These are phyloP conservation scores for Brachionus sp. DNA, from an alignment of 1,140 invertebrate genomes.

Conservation along the genomic window DNA sequence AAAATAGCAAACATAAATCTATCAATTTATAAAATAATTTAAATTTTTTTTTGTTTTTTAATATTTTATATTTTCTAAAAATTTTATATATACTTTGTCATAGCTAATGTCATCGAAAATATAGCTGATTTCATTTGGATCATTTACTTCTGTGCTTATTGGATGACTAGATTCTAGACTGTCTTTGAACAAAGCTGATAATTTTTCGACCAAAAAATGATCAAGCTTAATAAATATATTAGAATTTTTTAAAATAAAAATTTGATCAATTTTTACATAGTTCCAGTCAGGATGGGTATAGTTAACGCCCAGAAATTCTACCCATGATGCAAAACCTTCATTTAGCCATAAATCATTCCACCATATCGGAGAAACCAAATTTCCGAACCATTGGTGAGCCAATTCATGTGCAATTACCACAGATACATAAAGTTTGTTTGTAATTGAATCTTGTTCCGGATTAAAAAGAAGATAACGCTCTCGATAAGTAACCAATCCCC, in stretches of 20 bases:
- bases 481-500: conserved; percentile 62
- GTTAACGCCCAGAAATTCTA: conserved; percentile 59
- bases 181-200: background rate
- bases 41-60: too few relatives aligned
- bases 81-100: conserved; percentile 25
- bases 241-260: conserved; percentile 47
- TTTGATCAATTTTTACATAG: conserved; percentile 7
- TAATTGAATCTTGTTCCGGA: conserved; percentile 67
- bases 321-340: conserved; percentile 61
- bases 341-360: conserved; percentile 64
- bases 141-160: conserved; percentile 55
- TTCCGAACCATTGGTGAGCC: conserved; percentile 48
- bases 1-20: too few relatives aligned
- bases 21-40: too few relatives aligned
- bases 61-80: conserved; percentile 50
- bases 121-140: conserved; percentile 49
- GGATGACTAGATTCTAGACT: conserved; percentile 56
- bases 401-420: conserved; percentile 73
- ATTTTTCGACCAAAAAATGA: conserved; percentile 37
- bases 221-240: background rate
- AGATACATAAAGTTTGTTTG: conserved; percentile 78
- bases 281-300: conserved; percentile 68
- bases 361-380: conserved; percentile 57
- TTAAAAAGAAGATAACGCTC: conserved; percentile 65
- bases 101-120: conserved; percentile 44